Evolutionary conservation across 1,140 invertebrate genomes (phyloP), one percentile per base, ranked within the genome.

Genomic region (Oppia nitens): DNA sequence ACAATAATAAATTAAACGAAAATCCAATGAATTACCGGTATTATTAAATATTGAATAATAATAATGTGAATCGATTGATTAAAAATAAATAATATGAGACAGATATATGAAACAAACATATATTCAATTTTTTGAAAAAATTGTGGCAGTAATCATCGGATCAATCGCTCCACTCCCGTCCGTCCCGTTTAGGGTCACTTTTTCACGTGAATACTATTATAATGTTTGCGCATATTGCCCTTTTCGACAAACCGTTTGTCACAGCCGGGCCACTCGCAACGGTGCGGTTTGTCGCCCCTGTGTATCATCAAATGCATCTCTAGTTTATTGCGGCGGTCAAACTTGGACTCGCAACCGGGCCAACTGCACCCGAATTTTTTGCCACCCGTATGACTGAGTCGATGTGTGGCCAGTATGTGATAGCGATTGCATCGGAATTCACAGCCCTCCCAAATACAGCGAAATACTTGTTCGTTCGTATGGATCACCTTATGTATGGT

Each of bases 281-380:
- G 73, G 66, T 81, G 87, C 0, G 84, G 83, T 55, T 80, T 77
- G 55, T 82, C 81, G 0, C 81, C 76, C 0, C 79, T 79, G 62
- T 57, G 56, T 24, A 57, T 57, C 25, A 48, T 57, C 6, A 57
- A 21, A 40, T 57, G 56, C 21, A 48, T 57, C n/a, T 57, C 45
- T 45, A 57, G 47, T 52, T 57, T 57, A 40, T 57, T 47, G n/a
- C 48, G 48, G 4, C 56, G 40, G 2, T 48, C 45, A 24, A 57
- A 57, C 12, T 23, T 49, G 6, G 56, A 40, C 24, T 57, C 56
- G 27, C 56, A 57, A 23, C 56, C 56, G 1, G 47, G n/a, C 56
- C 56, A 57, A 12, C 20, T n/a, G 25, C 56, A 57, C n/a, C 6
- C 45, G 24, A 48, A 57, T 24, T 45, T 45, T 45, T 57, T 57